Percentiles rank a stretch among this genome's conserved stretches.
Evolutionary conservation across 2,797 vertebrate species (phyloP).

Genomic region (Hirundo rustica): DNA sequence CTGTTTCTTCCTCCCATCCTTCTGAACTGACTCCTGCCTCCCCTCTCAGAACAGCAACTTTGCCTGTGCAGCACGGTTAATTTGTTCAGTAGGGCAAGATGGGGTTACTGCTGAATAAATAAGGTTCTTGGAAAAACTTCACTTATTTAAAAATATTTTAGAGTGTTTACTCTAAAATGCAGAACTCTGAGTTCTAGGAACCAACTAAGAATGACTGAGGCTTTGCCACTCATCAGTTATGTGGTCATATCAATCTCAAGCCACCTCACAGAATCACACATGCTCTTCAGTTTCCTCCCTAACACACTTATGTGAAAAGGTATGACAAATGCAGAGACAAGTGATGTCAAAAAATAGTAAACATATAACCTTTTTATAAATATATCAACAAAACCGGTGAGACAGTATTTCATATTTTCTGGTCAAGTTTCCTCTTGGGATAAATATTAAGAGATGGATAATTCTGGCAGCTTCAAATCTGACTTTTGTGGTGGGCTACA

Average conservation of each 20-base stretch:
- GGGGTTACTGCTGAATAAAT: not conserved
- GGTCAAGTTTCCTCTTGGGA: not conserved
- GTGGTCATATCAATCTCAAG: not conserved
- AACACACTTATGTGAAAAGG: not conserved
- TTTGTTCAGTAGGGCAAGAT: not conserved
- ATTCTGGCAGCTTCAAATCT: not conserved
- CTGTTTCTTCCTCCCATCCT: not conserved
- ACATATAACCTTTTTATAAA: not conserved
- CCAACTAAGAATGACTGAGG: not conserved
- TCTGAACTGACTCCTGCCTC: not conserved
- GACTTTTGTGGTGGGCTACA: not conserved
- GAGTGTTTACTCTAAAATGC: not conserved
- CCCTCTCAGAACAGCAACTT: not conserved
- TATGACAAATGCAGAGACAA: not conserved
- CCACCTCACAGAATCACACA: not conserved
- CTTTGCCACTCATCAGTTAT: not conserved
- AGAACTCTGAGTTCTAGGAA: not conserved
- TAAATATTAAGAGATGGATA: not conserved
- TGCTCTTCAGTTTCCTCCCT: not conserved
- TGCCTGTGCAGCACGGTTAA: not conserved
- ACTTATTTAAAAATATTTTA: not conserved
- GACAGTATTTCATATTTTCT: not conserved
- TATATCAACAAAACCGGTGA: not conserved
- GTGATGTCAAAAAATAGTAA: not conserved
- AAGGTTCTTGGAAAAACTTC: not conserved